Evolutionary conservation across 1,140 invertebrate genomes (phyloP).

Genomic region (Euwallacea similis): DNA sequence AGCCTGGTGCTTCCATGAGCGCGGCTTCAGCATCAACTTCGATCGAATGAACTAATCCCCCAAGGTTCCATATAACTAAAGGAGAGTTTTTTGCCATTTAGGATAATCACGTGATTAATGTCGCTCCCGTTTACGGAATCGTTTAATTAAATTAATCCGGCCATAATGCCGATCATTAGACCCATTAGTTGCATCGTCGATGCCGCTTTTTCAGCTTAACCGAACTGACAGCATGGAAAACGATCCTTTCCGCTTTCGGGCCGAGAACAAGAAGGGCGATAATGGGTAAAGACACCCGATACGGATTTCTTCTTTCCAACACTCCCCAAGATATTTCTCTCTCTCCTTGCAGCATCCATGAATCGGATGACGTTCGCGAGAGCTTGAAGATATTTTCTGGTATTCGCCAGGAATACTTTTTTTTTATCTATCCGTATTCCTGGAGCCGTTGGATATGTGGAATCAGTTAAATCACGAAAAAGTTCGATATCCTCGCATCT

Average conservation of each 20-base stretch:
- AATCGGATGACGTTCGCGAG: too few relatives aligned
- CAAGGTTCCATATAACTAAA: neutral
- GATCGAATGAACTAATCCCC: neutral
- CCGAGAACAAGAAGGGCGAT: slow-evolving; percentile 8
- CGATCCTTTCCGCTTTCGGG: neutral
- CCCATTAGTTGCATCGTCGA: slow-evolving; percentile 26
- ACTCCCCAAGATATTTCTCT: too few relatives aligned
- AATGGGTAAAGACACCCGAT: slow-evolving; percentile 1
- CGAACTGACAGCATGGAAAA: slow-evolving; percentile 4
- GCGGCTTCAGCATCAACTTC: neutral
- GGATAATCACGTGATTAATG: slow-evolving; percentile 34
- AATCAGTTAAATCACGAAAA: too few relatives aligned
- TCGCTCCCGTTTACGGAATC: slow-evolving; percentile 25
- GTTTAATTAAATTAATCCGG: slow-evolving; percentile 33
- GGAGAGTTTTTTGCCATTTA: slow-evolving; percentile 20
- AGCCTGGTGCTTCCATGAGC: neutral
- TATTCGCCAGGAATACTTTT: too few relatives aligned
- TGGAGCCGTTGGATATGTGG: too few relatives aligned
- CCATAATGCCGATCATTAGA: slow-evolving; percentile 30
- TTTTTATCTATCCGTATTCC: too few relatives aligned
- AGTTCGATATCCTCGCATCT: too few relatives aligned
- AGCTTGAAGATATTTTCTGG: too few relatives aligned
- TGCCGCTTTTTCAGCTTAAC: slow-evolving; percentile 17
- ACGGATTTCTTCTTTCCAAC: neutral
- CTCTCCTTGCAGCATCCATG: too few relatives aligned